Percentiles rank a stretch among this genome's conserved stretches.
phyloP scores from a whole-genome alignment of 2,888 invertebrate genomes.

The Tinea pellionella region DNA sequence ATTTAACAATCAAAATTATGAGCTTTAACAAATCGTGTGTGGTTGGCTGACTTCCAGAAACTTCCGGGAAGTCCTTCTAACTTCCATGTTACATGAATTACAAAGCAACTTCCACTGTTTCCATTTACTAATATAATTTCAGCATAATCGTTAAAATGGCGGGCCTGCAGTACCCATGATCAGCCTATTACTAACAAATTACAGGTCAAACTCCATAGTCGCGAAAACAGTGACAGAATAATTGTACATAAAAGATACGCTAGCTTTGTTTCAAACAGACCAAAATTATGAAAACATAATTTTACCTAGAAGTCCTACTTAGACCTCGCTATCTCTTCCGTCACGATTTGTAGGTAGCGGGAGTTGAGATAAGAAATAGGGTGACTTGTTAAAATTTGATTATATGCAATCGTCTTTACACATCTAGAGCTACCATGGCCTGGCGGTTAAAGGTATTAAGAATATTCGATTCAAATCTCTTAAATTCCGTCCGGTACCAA shows the following conservation, averaged over 20 bases:
- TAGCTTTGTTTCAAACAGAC: background rate
- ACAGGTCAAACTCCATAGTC: too few species aligned
- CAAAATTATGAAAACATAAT: too few species aligned
- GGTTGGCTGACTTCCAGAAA: background rate
- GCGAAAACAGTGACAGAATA: too few species aligned
- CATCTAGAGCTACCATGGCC: background rate
- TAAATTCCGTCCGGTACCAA: too few species aligned
- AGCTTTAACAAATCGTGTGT: background rate
- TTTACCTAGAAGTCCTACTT: too few species aligned
- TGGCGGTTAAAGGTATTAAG: too few species aligned
- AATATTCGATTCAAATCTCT: too few species aligned
- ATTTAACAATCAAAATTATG: background rate
- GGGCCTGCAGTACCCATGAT: too few species aligned
- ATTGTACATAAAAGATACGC: too few species aligned
- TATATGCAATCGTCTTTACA: background rate
- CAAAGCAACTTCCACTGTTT: background rate
- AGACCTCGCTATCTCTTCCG: background rate
- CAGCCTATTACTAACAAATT: too few species aligned
- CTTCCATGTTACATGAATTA: conserved; percentile 3
- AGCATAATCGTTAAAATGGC: background rate
- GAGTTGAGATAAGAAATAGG: background rate
- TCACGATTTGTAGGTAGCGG: background rate
- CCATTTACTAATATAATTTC: background rate
- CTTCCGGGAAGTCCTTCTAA: background rate
- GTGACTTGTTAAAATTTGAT: background rate